Conservation (phyloP, 2,888 invertebrate genomes). For the Laothoe populi region DNA sequence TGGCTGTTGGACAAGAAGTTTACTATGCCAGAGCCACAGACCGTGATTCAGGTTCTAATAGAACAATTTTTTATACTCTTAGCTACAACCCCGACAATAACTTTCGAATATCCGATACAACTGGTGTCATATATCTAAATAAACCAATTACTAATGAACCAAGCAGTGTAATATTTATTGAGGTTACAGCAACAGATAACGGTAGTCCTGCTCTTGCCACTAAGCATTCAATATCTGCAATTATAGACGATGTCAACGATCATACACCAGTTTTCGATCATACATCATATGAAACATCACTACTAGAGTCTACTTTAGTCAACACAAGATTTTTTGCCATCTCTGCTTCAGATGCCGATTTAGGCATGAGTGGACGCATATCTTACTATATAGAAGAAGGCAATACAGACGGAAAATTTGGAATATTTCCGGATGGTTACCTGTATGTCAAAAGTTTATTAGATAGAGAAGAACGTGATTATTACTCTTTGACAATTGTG, state of each 20-base stretch:
- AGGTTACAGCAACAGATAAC: conserved; percentile 94
- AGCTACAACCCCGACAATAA: conserved; percentile 91
- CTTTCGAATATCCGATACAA: conserved; percentile 93
- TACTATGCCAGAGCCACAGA: conserved; percentile 95
- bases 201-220: conserved; percentile 91
- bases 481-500: conserved; percentile 94
- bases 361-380: conserved; percentile 91
- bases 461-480: conserved; percentile 96
- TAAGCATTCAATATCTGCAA: conserved; percentile 89
- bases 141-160: conserved; percentile 91
- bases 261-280: conserved; percentile 97
- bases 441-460: conserved; percentile 93
- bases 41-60: conserved; percentile 95
- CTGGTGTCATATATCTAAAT: conserved; percentile 95
- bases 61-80: conserved; percentile 92
- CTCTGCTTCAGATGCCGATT: conserved; percentile 94
- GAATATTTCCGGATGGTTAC: conserved; percentile 97
- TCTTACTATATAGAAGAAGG: conserved; percentile 94
- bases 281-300: conserved; percentile 95
- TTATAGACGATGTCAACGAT: conserved; percentile 95
- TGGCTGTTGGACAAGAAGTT: conserved; percentile 97
- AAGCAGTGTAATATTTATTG: conserved; percentile 88
- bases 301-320: conserved; percentile 95
- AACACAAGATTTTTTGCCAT: conserved; percentile 96
- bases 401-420: conserved; percentile 93